A percentile compares a stretch with the other conserved stretches of the same genome.
Evolutionary conservation across 2,888 invertebrate species (phyloP).

Genomic region (Phoronis australis): DNA sequence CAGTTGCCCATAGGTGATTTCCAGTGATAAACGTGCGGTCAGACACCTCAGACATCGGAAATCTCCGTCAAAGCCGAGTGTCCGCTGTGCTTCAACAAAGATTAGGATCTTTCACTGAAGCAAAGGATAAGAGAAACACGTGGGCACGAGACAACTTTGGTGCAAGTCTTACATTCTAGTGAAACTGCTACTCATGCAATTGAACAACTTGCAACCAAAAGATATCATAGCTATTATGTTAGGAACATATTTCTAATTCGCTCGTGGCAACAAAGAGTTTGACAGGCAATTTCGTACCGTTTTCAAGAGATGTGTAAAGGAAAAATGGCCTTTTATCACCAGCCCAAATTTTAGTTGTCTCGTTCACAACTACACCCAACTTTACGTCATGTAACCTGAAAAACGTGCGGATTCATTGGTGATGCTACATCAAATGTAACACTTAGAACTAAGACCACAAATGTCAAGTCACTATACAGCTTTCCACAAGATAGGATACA

Average conservation of each 20-base stretch:
- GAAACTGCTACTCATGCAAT: constrained; percentile 11
- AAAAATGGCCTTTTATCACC: constrained; percentile 1
- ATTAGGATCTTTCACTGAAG: neutral
- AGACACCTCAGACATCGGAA: too few species aligned
- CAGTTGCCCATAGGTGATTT: too few species aligned
- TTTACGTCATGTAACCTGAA: neutral
- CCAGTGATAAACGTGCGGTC: too few species aligned
- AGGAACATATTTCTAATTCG: constrained; percentile 8
- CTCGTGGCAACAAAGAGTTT: constrained; percentile 4
- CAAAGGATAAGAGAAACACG: constrained; percentile 5
- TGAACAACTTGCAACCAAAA: constrained; percentile 9
- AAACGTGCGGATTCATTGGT: neutral
- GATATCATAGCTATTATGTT: constrained; percentile 9
- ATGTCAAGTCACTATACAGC: neutral
- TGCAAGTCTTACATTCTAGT: constrained; percentile 4
- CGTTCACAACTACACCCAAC: neutral
- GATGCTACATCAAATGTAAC: neutral
- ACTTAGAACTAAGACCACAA: neutral
- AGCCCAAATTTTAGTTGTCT: neutral
- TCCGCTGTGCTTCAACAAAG: too few species aligned
- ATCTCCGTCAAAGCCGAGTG: too few species aligned
- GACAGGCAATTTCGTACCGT: constrained; percentile 10
- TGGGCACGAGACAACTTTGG: constrained; percentile 12
- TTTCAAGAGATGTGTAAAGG: constrained; percentile 12
- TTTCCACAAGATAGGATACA: neutral